Evolutionary conservation across 2,797 vertebrate genomes (phyloP).

Genomic region (Fundulus diaphanus): DNA sequence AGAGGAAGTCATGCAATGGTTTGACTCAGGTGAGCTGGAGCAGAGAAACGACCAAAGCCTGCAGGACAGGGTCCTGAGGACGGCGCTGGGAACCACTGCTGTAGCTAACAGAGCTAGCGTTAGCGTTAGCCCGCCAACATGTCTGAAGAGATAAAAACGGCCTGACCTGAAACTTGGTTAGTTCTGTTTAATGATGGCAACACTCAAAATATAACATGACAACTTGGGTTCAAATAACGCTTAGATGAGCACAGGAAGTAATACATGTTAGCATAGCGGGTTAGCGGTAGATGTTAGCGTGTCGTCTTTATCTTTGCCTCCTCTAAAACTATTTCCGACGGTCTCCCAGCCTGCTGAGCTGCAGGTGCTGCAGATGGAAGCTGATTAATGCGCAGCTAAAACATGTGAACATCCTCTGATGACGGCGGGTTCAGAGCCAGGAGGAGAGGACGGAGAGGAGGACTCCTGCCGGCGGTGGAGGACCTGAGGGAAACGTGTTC

Average conservation of each 20-base stretch:
- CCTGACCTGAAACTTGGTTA: neutral
- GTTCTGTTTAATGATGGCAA: neutral
- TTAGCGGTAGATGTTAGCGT: neutral
- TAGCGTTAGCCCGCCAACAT: neutral
- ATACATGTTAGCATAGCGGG: neutral
- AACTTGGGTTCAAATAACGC: neutral
- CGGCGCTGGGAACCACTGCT: no score
- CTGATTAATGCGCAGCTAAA: neutral
- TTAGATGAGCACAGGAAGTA: neutral
- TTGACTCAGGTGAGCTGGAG: no score
- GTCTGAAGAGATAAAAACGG: constrained; percentile 1
- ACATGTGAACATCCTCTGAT: neutral
- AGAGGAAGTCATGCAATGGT: no score
- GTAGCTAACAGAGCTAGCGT: no score
- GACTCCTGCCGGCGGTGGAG: no score
- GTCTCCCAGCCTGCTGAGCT: neutral
- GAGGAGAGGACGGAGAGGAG: no score
- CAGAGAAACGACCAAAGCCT: no score
- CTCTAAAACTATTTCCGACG: neutral
- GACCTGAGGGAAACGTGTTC: no score
- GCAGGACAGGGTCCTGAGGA: no score
- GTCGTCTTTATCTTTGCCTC: neutral
- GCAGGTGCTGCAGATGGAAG: neutral
- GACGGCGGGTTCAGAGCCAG: neutral
- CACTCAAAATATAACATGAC: neutral